Percentiles rank a stretch among this genome's conserved stretches.
These are phyloP conservation scores for Halictus ligatus DNA, from an alignment of 2,888 invertebrate genomes.

Conservation along the genomic window DNA sequence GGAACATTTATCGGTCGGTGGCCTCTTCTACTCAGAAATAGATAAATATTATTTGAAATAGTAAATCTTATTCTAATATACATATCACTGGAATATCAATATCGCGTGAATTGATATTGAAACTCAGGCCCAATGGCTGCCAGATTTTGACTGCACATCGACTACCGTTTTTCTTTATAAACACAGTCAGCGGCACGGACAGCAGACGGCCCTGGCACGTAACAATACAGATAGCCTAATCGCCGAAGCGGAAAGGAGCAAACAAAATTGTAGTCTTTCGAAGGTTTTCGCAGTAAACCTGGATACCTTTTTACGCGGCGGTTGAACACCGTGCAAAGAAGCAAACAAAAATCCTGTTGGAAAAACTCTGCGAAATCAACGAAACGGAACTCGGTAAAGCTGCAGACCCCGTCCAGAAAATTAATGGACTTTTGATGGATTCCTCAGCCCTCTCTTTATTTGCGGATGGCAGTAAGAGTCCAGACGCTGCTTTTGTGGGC, in stretches of 20 bases:
- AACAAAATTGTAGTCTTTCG: constrained; percentile 7
- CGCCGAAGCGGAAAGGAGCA: constrained; percentile 10
- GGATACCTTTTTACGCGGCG: background rate
- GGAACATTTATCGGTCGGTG: background rate
- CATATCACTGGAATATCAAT: too few species aligned
- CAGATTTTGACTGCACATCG: background rate
- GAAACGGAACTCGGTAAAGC: too few species aligned
- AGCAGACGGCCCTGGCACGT: background rate
- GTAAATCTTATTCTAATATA: background rate
- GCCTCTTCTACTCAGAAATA: background rate
- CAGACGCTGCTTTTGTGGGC: too few species aligned
- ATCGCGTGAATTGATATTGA: too few species aligned
- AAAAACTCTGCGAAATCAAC: too few species aligned
- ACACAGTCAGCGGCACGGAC: background rate
- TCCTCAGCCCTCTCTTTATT: too few species aligned
- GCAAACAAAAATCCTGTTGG: too few species aligned
- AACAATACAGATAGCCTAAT: constrained; percentile 4
- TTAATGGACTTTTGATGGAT: too few species aligned
- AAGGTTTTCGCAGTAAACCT: background rate
- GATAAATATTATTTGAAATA: background rate
- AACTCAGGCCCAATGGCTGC: background rate
- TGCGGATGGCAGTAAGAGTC: too few species aligned
- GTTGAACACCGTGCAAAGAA: too few species aligned
- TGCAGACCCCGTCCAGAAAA: too few species aligned
- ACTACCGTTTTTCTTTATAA: background rate